Evolutionary conservation across 2,888 invertebrate genomes (phyloP), one percentile per base, ranked within the genome.

Genomic region (Notocelia uddmanniana): DNA sequence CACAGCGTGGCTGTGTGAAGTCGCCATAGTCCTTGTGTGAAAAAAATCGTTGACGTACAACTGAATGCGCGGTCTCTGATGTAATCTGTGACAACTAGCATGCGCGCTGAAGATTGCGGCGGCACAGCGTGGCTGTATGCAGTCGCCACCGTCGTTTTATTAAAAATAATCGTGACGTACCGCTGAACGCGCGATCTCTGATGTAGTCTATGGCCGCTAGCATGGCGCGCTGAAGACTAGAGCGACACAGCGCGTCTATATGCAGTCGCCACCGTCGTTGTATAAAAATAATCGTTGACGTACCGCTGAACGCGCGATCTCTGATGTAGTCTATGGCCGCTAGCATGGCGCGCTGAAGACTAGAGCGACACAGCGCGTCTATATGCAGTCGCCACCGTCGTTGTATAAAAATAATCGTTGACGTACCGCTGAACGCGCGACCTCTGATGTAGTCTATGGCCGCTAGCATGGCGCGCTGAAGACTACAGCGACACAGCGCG

Each of bases 111-210:
- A 31, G 31, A 31, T 9, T 31, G 8, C 31, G 8, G 31, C 31
- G 31, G 8, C 31, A 13, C 15, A 15, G 75, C 0, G 85, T 80
- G 0, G 91, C 88, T 0, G 89, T 88, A 74, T 89, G 86, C 1
- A 93, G 76, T 0, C 92, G 82, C 0, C 89, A 84, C n/a, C n/a
- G n/a, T n/a, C n/a, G 85, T 80, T 0, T 91, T 88, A 79, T n/a
- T 0, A 5, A 8, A 31, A 31, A 5, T 8, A 31, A 2, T 6
- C 8, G 31, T n/a, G n/a, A n/a, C n/a, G n/a, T 66, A 90, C 92
- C 92, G 45, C 74, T 60, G 13, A 88, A 84, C 3, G 79, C 83
- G 37, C 87, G 84, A 0, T 86, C 86, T 11, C 2, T 50, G 19
- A 18, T 50, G 11, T 18, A 15, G 19, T 21, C 2, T n/a, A n/a